These are phyloP conservation scores for Carapus acus DNA, from an alignment of 2,797 vertebrate genomes.

Conservation along the genomic window DNA sequence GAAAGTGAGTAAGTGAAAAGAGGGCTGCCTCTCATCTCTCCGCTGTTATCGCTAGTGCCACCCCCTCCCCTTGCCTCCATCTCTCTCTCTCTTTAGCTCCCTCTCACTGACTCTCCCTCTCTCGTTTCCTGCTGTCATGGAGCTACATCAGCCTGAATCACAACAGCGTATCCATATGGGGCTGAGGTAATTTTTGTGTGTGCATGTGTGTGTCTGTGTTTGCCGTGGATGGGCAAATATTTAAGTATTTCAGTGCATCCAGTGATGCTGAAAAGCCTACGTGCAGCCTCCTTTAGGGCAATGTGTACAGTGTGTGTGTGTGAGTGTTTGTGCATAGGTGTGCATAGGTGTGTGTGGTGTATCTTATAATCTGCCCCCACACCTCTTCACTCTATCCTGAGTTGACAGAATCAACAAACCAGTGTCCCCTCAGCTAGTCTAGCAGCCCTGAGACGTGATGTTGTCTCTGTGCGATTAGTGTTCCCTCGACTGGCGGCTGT, in stretches of 20 bases:
- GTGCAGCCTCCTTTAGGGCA: constrained; percentile 36
- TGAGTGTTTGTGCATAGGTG: constrained; percentile 10
- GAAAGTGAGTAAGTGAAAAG: constrained; percentile 59
- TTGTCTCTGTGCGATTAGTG: constrained; percentile 17
- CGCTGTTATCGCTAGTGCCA: constrained; percentile 48
- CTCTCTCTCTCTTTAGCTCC: too few species aligned
- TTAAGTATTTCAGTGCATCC: constrained; percentile 14
- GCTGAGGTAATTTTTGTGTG: constrained; percentile 66
- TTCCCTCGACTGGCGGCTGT: constrained; percentile 18
- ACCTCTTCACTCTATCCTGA: constrained; percentile 15
- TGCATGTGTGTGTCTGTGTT: constrained; percentile 9
- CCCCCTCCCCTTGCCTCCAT: constrained; percentile 21
- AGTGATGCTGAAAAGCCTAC: constrained; percentile 27
- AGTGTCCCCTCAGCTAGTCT: constrained; percentile 6
- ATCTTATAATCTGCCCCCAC: constrained; percentile 7
- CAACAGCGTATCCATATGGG: constrained; percentile 54
- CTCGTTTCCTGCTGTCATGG: constrained; percentile 60
- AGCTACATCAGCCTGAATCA: constrained; percentile 59
- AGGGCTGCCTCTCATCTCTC: constrained; percentile 60
- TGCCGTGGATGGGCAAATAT: background rate
- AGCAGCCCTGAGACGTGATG: constrained; percentile 1
- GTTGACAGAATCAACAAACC: constrained; percentile 19
- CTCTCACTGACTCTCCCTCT: constrained; percentile 6
- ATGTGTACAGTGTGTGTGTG: constrained; percentile 12
- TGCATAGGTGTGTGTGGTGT: constrained; percentile 11